phyloP scores from a whole-genome alignment of 2,797 vertebrate species.

The Apogon talboti region DNA sequence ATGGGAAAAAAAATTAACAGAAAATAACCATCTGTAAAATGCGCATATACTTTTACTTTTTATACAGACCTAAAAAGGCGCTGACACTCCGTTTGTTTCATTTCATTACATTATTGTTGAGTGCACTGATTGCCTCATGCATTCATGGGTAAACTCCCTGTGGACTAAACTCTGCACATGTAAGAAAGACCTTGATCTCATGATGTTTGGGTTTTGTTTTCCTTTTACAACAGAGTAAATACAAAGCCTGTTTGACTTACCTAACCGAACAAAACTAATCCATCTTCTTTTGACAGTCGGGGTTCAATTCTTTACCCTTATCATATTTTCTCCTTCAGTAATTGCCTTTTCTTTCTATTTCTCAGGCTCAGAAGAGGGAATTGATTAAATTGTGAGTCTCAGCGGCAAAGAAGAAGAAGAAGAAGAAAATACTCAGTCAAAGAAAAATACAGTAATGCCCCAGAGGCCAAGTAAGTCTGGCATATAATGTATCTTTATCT shows the following conservation, averaged over 20 bases:
- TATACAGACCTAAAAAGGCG: no score
- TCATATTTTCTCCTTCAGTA: constrained; percentile 74
- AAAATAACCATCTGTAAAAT: no score
- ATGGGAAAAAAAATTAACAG: no score
- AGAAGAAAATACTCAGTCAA: constrained; percentile 45
- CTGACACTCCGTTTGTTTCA: no score
- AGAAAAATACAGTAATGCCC: constrained; percentile 59
- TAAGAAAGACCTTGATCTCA: constrained; percentile 11
- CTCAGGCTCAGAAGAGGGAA: constrained; percentile 64
- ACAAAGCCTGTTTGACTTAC: constrained; percentile 59
- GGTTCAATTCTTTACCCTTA: constrained; percentile 67
- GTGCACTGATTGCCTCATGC: constrained; percentile 4
- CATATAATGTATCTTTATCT: constrained; percentile 74
- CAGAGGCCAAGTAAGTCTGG: constrained; percentile 59
- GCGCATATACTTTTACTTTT: no score
- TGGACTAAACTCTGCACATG: constrained; percentile 22
- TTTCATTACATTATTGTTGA: constrained; percentile 14
- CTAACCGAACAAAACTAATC: constrained; percentile 68
- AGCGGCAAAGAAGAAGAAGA: constrained; percentile 29
- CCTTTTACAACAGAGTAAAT: constrained; percentile 54
- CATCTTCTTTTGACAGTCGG: constrained; percentile 71
- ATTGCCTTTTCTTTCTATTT: constrained; percentile 77
- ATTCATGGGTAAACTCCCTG: constrained; percentile 15
- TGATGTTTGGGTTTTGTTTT: constrained; percentile 60
- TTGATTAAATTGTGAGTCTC: constrained; percentile 77